Evolutionary conservation across 2,888 invertebrate species (phyloP).

Genomic region (Neoscelio sp.): DNA sequence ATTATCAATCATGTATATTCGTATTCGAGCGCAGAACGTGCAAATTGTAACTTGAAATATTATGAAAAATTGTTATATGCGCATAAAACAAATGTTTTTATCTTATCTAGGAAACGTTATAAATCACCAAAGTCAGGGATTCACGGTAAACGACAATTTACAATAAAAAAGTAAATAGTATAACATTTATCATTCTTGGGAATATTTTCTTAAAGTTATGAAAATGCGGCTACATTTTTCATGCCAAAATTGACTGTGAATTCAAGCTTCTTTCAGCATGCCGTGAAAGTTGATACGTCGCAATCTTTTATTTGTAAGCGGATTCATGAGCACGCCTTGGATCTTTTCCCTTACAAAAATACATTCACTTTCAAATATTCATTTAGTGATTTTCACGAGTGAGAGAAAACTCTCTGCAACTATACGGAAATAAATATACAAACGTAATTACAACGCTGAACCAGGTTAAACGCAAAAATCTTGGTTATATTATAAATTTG

Average conservation of each 20-base stretch:
- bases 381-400: conserved; percentile 34
- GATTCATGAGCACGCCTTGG: conserved; percentile 32
- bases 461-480: not conserved
- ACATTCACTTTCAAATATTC: conserved; percentile 34
- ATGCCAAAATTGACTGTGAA: conserved; percentile 52
- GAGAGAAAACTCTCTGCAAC: conserved; percentile 20
- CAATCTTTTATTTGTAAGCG: conserved; percentile 51
- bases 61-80: not conserved
- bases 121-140: conserved; percentile 8
- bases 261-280: conserved; percentile 38
- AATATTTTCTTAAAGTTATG: conserved; percentile 43
- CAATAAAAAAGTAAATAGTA: conserved; percentile 20
- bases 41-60: no score
- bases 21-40: no score
- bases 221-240: conserved; percentile 48
- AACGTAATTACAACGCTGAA: conserved; percentile 4
- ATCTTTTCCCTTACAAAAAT: conserved; percentile 32
- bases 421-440: conserved; percentile 16
- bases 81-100: conserved; percentile 11
- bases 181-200: conserved; percentile 22
- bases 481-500: not conserved
- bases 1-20: no score
- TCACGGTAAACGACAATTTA: conserved; percentile 16
- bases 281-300: conserved; percentile 40
- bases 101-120: conserved; percentile 1